These are phyloP conservation scores for Idaea dimidiata DNA, from an alignment of 2,888 invertebrate species.

Conservation along the genomic window DNA sequence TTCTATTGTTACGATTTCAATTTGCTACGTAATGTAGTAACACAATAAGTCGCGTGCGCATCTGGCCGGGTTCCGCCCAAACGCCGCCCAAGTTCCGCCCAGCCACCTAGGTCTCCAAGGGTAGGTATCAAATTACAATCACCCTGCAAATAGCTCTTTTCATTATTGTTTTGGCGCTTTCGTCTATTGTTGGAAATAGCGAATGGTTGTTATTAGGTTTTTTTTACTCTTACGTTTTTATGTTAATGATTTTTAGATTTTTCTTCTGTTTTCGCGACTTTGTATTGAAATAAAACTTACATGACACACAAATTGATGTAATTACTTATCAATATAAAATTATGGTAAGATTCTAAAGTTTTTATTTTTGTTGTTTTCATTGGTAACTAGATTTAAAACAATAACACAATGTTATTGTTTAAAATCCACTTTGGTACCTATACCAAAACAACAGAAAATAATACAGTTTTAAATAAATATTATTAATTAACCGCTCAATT, in stretches of 20 bases:
- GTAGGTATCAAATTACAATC: conserved; percentile 48
- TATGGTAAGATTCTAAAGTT: too few species aligned
- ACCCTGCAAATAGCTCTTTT: conserved; percentile 43
- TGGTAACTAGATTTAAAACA: too few species aligned
- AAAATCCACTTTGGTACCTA: too few species aligned
- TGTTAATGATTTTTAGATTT: neutral
- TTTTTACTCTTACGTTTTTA: conserved; percentile 19
- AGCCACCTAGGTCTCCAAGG: conserved; percentile 38
- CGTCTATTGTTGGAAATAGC: conserved; percentile 34
- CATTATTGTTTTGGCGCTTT: conserved; percentile 38
- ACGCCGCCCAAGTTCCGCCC: conserved; percentile 58
- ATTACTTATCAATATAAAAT: too few species aligned
- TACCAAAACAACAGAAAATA: too few species aligned
- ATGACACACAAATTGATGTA: too few species aligned
- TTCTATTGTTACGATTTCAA: conserved; percentile 26
- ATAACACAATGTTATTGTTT: too few species aligned
- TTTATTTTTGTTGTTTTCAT: too few species aligned
- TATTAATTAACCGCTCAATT: too few species aligned
- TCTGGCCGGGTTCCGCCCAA: conserved; percentile 52
- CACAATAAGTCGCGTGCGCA: conserved; percentile 58
- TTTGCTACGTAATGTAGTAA: conserved; percentile 3
- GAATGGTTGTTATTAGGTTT: conserved; percentile 24
- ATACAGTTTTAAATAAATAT: too few species aligned
- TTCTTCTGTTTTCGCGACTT: too few species aligned
- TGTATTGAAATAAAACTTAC: too few species aligned